Evolutionary conservation across 2,113 vertebrate species (phyloP), one percentile per base, ranked within the genome.

Genomic region (Python bivittatus): DNA sequence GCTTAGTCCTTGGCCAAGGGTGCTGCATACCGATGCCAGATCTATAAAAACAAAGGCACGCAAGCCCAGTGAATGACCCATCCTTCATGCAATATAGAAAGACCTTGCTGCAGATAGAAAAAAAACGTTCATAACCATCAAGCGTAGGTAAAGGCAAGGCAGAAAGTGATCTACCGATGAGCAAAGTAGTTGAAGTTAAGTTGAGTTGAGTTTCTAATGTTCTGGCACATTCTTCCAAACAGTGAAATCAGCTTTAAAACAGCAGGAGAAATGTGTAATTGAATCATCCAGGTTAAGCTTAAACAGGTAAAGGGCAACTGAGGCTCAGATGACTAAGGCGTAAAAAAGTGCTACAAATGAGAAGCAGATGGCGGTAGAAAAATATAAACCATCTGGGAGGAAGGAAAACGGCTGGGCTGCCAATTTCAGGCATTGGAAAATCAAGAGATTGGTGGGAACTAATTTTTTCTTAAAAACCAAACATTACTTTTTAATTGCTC

Each of bases 401-500:
- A 25, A 92, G 79, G 7, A 90, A 93, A 25, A 53, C 12, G 5
- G 48, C 44, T 12, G 57, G n/a, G 8, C 72, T 92, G 91, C 91
- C 91, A 92, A 61, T 89, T 92, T 60, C 44, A 85, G 61, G 91
- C 57, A 85, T 89, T 54, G 53, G 57, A 92, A 89, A 92, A 92
- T 53, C 91, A 89, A 85, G 54, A 79, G 79, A 92, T 89, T 54
- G 91, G 44, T 61, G 44, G 58, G 91, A 58, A 89, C n/a, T 52
- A n/a, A 38, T 84, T 53, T 88, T 79, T 83, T 84, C 29, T 89
- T 38, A 54, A 88, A 84, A 92, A 92, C 23, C 72, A 89, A 92
- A 85, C 56, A 92, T 92, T 85, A 92, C 42, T 92, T 92, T 92
- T 89, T 89, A 89, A 89, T 89, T 84, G 23, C 57, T 84, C 57